Evolutionary conservation across 2,113 vertebrate genomes (phyloP).

Genomic region (Lipophrys pholis): DNA sequence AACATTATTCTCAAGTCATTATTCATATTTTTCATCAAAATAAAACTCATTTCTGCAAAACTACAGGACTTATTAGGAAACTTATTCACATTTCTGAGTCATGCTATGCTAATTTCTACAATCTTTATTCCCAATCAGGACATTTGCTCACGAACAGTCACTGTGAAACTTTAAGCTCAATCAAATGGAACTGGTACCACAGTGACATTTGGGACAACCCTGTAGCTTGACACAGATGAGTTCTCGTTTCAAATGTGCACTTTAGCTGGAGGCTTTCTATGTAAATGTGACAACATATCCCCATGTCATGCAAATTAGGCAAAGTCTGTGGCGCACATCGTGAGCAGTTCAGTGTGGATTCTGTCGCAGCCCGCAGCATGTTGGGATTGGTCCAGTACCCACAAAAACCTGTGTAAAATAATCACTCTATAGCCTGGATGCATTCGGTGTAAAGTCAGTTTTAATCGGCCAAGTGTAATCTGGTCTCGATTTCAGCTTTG

Average conservation of each 20-base stretch:
- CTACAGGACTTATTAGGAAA: background rate
- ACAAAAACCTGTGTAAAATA: too few relatives aligned
- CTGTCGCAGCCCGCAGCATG: too few relatives aligned
- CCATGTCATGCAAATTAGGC: background rate
- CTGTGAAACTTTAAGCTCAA: background rate
- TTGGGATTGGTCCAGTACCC: too few relatives aligned
- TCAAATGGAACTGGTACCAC: background rate
- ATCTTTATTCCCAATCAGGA: too few relatives aligned
- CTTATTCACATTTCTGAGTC: background rate
- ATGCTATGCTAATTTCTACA: too few relatives aligned
- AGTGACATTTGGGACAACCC: background rate
- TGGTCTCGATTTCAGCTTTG: background rate
- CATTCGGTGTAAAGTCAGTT: background rate
- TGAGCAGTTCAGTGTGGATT: too few relatives aligned
- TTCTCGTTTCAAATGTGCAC: background rate
- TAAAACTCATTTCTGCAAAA: background rate
- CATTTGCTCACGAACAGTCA: background rate
- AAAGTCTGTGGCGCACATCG: too few relatives aligned
- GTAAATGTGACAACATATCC: too few relatives aligned
- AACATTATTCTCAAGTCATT: too few relatives aligned
- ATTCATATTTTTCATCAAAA: too few relatives aligned
- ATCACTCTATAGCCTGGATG: background rate
- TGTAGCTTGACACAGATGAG: background rate
- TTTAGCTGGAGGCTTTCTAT: background rate
- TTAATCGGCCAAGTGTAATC: background rate